Base-by-base conservation (phyloP, 2,113 vertebrate genomes). In the Glaucomys volans region DNA sequence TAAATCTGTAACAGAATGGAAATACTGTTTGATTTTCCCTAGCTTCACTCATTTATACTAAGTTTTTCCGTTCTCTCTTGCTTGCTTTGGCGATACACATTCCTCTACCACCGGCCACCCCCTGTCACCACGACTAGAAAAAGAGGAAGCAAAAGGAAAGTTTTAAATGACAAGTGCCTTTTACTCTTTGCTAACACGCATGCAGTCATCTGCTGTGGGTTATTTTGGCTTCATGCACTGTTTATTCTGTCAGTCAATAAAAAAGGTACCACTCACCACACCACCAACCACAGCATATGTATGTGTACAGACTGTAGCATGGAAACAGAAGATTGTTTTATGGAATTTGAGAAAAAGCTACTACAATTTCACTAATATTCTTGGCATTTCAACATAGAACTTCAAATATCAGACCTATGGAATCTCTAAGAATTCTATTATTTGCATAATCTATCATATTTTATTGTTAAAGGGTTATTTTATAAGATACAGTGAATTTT, bases 181-280 rank as follows among this genome's bases (percentile, higher is more conserved):
- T 93, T 69, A 64, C 64, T 64, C 57, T 40, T 30, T 47, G 59
- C 81, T 83, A 69, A 88, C 71, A 87, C 22, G 66, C 4, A 74
- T 87, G 92, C 67, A 90, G 62, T 85, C 86, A 90, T 92, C 54
- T 40, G 16, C n/a, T 93, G 47, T 54, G 93, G 81, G 26, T 83
- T 96, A 77, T 71, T 86, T 94, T 83, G 89, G 81, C 40, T 88
- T 94, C 40, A 87, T 47, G 50, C 35, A 86, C 47, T 74, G 80
- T 96, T 84, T 87, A 92, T 82, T 97, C 91, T 96, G 93, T 83
- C 71, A 94, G 88, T 82, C 91, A 97, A 82, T 88, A 88, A 94
- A 96, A 94, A 91, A 74, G 42, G 13, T 37, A 79, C 64, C 24
- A 16, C 74, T 91, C 57, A 75, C 74, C 91, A 66, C 42, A 86